These are phyloP conservation scores for Gambusia yucatana DNA, from an alignment of 2,797 vertebrate genomes.

Conservation along the genomic window DNA sequence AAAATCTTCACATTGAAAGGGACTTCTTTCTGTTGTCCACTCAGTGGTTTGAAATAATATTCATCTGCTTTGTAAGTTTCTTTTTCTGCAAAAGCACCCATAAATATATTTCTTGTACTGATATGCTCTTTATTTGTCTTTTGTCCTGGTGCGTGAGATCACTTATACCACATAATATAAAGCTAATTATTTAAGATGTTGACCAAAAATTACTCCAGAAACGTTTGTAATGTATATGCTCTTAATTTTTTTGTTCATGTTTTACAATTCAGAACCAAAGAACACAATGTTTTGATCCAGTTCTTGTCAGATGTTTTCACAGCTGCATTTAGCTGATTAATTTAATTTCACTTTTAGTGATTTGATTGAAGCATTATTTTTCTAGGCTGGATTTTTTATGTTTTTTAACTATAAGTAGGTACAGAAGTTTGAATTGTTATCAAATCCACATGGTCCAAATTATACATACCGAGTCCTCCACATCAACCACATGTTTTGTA, in stretches of 20 bases:
- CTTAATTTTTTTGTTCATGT: background rate
- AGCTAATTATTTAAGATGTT: background rate
- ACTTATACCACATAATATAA: background rate
- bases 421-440: background rate
- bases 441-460: background rate
- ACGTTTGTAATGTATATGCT: background rate
- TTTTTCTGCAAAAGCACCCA: constrained; percentile 66
- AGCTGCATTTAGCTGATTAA: background rate
- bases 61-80: constrained; percentile 83
- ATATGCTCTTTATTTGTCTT: constrained; percentile 4
- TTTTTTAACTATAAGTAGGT: background rate
- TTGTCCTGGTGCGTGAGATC: background rate
- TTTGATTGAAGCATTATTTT: background rate
- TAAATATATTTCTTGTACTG: constrained; percentile 80
- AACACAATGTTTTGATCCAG: background rate
- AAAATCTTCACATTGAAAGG: constrained; percentile 62
- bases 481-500: background rate
- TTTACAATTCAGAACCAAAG: background rate
- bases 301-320: background rate
- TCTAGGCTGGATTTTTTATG: background rate
- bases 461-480: background rate
- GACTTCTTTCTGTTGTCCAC: constrained; percentile 54
- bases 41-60: constrained; percentile 73
- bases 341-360: background rate
- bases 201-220: background rate